phyloP scores from a whole-genome alignment of 2,888 invertebrate genomes.

The Ophioninae sp. region DNA sequence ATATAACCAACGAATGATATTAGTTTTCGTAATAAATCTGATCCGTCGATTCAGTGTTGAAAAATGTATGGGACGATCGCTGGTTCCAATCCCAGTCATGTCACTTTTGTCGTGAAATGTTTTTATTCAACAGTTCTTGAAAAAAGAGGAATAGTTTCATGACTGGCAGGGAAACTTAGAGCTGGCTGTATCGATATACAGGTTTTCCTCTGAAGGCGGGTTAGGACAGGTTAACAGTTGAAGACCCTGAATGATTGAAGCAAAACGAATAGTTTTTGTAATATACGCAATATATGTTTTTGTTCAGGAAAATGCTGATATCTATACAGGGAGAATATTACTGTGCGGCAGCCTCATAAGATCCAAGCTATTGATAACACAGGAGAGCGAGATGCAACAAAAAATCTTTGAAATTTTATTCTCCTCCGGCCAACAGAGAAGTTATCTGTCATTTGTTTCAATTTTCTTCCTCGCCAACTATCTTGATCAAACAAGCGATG shows the following conservation, averaged over 20 bases:
- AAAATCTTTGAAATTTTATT: conserved; percentile 82
- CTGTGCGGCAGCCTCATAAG: conserved; percentile 87
- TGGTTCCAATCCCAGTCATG: no score
- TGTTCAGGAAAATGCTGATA: conserved; percentile 88
- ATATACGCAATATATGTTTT: conserved; percentile 39
- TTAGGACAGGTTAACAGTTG: no score
- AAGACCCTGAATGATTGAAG: no score
- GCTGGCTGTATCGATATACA: no score
- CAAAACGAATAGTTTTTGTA: background rate
- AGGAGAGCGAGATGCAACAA: conserved; percentile 82
- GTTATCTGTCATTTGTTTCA: conserved; percentile 84
- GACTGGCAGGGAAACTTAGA: no score
- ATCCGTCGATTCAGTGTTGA: no score
- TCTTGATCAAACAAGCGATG: conserved; percentile 82
- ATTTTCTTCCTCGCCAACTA: conserved; percentile 85
- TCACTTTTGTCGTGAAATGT: no score
- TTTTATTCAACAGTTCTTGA: no score
- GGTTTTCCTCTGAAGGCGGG: no score
- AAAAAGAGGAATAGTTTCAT: no score
- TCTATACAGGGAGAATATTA: conserved; percentile 87
- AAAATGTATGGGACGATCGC: no score
- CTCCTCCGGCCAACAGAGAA: conserved; percentile 84
- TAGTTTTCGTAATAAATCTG: background rate
- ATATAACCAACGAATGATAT: background rate
- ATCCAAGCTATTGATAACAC: conserved; percentile 83